Evolutionary conservation across 2,113 vertebrate genomes (phyloP).

Genomic region (Lota lota): DNA sequence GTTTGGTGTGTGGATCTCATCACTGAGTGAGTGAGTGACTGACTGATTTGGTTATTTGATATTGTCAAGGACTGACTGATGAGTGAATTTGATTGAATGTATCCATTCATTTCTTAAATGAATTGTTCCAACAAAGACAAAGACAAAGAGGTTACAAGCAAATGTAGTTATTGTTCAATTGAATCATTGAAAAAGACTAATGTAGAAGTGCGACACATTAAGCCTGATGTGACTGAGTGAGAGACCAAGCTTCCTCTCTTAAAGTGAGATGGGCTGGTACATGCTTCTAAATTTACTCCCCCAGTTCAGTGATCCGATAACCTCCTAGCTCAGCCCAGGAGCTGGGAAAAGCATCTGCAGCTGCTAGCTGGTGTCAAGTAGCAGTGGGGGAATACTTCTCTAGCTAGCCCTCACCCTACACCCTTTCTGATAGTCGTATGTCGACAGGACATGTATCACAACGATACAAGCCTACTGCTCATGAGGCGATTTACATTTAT

Average conservation of each 20-base stretch:
- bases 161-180: not conserved
- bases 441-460: too few relatives aligned
- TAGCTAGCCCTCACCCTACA: slow-evolving; percentile 1
- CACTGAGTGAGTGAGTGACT: too few relatives aligned
- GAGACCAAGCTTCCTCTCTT: slow-evolving; percentile 10
- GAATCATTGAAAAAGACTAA: not conserved
- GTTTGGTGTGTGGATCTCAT: too few relatives aligned
- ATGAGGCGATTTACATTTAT: not conserved
- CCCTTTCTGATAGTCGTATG: not conserved
- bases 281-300: slow-evolving; percentile 44
- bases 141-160: too few relatives aligned
- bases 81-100: too few relatives aligned
- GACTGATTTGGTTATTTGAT: too few relatives aligned
- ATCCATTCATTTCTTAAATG: too few relatives aligned
- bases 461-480: too few relatives aligned
- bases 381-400: slow-evolving; percentile 2
- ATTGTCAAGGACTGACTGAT: too few relatives aligned
- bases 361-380: slow-evolving; percentile 76
- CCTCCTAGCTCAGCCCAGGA: slow-evolving; percentile 56
- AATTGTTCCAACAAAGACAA: too few relatives aligned
- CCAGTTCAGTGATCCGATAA: slow-evolving; percentile 49
- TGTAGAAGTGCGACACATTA: slow-evolving; percentile 1
- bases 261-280: slow-evolving; percentile 17
- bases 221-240: slow-evolving; percentile 5
- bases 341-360: slow-evolving; percentile 75